Base-by-base conservation (phyloP, 1,140 invertebrate genomes). In the Euglossa dilemma region DNA sequence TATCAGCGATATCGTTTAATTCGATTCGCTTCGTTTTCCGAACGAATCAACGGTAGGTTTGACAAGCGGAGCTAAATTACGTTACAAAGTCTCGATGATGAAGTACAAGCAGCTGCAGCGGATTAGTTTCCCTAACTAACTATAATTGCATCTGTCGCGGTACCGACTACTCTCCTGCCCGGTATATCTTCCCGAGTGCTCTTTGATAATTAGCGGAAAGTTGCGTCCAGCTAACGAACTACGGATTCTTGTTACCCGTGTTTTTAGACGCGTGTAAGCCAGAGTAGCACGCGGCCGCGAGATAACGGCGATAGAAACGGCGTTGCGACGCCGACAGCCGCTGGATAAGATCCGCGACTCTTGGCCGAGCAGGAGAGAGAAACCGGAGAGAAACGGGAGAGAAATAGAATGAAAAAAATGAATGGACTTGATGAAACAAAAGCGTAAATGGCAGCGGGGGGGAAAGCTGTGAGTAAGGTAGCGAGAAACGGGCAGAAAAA, bases 191-290 rank as follows among this genome's bases (percentile, higher is more conserved):
- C 52, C 25, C 43, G 50, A 36, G 36, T 71, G 71, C 63, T 87
- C 80, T 63, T 76, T 77, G 69, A 87, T 87, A 85, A 87, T 87
- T 87, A 85, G 45, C 43, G 23, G 64, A 78, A 87, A 87, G 77
- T 87, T 87, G 77, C 25, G 73, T 74, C 61, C 77, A 20, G 28
- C 43, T 81, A 87, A 87, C 82, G 61, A 88, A 84, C 56, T 57
- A 64, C 67, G 45, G 69, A 64, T 76, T 64, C 67, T 36, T 28
- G 45, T 8, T 36, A 11, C n/a, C 20, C 18, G n/a, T 7, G 59
- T 43, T 61, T 59, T 25, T 54, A 6, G 54, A 7, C n/a, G 20
- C 36, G 36, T 36, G 4, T 36, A 36, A 36, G 36, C 36, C 1
- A 36, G 36, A 36, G 36, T 2, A 36, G 36, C 4, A 36, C 1